Base-by-base conservation (phyloP, 2,113 vertebrate genomes). In the Antigone vipio region DNA sequence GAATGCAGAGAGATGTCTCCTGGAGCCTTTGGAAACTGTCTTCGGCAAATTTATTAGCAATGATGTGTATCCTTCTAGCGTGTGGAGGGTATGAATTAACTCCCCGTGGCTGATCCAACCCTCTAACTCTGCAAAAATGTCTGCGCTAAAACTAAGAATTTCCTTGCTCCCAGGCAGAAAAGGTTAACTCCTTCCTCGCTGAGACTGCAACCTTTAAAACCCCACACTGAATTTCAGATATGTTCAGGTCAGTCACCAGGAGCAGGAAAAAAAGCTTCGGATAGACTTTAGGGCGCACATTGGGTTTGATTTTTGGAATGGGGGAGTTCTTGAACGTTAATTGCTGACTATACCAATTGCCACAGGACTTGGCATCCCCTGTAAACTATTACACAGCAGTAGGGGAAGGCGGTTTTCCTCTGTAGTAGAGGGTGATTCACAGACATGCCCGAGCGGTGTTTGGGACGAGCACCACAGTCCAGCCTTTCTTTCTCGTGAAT, bases 51-150 rank as follows among this genome's bases (percentile, higher is more conserved):
- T 27, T 85, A 45, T 66, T 40, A 45, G 63, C 40, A 80, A 56
- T 2, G 1, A 60, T 50, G 47, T 58, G 69, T 52, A 69, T 45
- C 86, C 38, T 35, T 79, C 23, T 29, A 60, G 58, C 0, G 2
- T 38, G 24, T 22, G 52, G 34, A 72, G 49, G 84, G 59, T 81
- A 63, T 35, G 74, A 85, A 85, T 82, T 85, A 77, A 88, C 77
- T 89, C 59, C 38, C 49, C 59, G 11, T 24, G 58, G 49, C 18
- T 52, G 79, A 85, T 67, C 64, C 79, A 92, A 23, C 68, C 75
- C 64, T 68, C 75, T 91, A 82, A 85, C 80, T 49, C 75, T 93
- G 71, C 71, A 91, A 72, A 93, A 93, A 95, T 63, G 73, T 27
- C 78, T 67, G 47, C 67, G 12, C 78, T 87, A 58, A 74, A 73